These are phyloP conservation scores for Ametastegia equiseti DNA, from an alignment of 2,888 invertebrate genomes.

Conservation along the genomic window DNA sequence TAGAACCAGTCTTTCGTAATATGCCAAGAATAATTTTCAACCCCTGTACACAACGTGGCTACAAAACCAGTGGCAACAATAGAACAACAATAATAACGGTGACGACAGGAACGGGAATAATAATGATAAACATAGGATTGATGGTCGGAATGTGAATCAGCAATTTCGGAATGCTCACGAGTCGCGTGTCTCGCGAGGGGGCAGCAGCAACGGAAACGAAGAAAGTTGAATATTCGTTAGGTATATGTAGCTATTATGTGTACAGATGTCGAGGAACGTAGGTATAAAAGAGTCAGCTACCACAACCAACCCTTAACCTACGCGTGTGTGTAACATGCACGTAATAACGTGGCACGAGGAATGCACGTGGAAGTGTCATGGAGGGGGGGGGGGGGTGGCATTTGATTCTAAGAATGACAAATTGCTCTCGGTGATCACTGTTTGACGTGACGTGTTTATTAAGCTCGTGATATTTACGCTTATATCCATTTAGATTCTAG, in stretches of 20 bases:
- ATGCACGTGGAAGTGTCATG: not conserved
- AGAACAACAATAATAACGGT: not conserved
- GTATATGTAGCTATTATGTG: not conserved
- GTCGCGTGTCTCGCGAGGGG: conserved; percentile 39
- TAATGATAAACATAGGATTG: conserved; percentile 28
- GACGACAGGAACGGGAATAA: not conserved
- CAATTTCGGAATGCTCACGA: not conserved
- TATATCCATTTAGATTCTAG: conserved; percentile 25
- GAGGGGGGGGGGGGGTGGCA: too few species aligned
- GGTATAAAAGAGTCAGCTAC: too few species aligned
- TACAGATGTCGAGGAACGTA: not conserved
- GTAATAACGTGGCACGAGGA: not conserved
- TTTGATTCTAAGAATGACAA: conserved; percentile 36
- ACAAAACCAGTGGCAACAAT: not conserved
- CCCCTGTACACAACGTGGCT: too few species aligned
- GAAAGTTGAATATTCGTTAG: conserved; percentile 34
- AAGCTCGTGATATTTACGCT: conserved; percentile 10
- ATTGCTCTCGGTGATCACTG: conserved; percentile 37
- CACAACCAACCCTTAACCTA: too few species aligned
- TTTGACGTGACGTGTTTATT: conserved; percentile 43
- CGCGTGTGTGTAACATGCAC: not conserved
- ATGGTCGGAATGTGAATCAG: conserved; percentile 37
- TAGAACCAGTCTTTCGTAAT: not conserved
- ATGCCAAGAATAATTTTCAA: not conserved
- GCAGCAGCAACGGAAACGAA: conserved; percentile 15